Base-by-base conservation (phyloP, 2,888 invertebrate species). In the Ochropleura leucogaster region DNA sequence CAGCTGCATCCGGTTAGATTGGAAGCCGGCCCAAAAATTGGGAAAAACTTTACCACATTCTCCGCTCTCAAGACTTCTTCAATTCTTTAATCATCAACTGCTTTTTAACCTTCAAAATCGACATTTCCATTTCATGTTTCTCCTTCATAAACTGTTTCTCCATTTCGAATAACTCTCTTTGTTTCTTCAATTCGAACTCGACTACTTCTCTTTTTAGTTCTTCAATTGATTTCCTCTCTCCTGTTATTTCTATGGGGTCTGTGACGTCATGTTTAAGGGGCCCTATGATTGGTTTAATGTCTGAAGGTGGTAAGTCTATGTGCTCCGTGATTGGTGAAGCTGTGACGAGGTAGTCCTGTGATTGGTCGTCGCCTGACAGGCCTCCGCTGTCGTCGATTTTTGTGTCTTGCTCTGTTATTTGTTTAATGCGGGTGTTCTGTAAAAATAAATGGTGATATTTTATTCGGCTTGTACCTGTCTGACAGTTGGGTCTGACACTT, bases 131-230 rank as follows among this genome's bases (percentile, higher is more conserved):
- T 0, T 82, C 83, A 69, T 89, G 89, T 46, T 82, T 87, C 62
- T 89, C 89, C 30, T 49, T 80, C 4, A 74, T 76, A 47, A 87
- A 84, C 68, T 78, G 74, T 49, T 84, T 86, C 60, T 89, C 89
- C n/a, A 89, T 84, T 47, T 87, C 87, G 72, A 85, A 87, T 44
- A 87, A 44, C 76, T 89, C 87, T 49, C 79, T 87, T 64, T 89
- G 85, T 12, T 74, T 88, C 4, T 46, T 86, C 67, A 89, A 66
- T 64, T 89, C 88, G 40, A 89, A 89, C 40, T 89, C 88, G 0
- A 86, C 46, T n/a, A 89, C 16, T 7, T 87, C 88, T 68, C 73
- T 83, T 55, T 71, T 84, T 7, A 89, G 67, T 2, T 88, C 84
- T 46, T 89, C 85, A 47, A 80, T 59, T 0, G 72, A 60, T 18